These are phyloP conservation scores for Nymphalis urticae DNA, from an alignment of 2,888 invertebrate genomes.

Conservation along the genomic window DNA sequence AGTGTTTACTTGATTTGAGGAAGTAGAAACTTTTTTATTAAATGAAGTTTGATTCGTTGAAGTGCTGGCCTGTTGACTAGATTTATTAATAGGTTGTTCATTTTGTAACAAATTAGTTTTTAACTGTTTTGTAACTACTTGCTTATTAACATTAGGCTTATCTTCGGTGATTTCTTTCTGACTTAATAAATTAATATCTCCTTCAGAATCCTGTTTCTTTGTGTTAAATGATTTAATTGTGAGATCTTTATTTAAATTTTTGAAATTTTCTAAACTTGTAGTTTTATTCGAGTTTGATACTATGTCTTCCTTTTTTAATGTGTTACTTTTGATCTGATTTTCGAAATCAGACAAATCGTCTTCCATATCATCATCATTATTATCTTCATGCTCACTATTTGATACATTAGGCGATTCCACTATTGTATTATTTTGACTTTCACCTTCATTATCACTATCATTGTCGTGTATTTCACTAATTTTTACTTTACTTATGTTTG, in stretches of 20 bases:
- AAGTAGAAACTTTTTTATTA: constrained; percentile 50
- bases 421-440: constrained; percentile 45
- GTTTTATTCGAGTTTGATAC: constrained; percentile 34
- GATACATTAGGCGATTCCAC: constrained; percentile 60
- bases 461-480: constrained; percentile 61
- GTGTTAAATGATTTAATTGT: constrained; percentile 47
- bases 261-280: constrained; percentile 50
- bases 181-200: constrained; percentile 15
- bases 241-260: constrained; percentile 58
- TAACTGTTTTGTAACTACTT: constrained; percentile 50
- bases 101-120: constrained; percentile 45
- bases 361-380: constrained; percentile 45
- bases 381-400: constrained; percentile 51
- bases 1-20: constrained; percentile 60
- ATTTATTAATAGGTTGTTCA: constrained; percentile 38
- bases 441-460: constrained; percentile 50
- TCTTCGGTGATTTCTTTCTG: constrained; percentile 39
- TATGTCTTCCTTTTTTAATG: constrained; percentile 44
- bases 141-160: constrained; percentile 47
- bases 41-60: constrained; percentile 44
- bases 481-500: constrained; percentile 51
- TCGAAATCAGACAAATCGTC: constrained; percentile 53
- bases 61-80: constrained; percentile 36
- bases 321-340: constrained; percentile 45
- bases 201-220: constrained; percentile 33